These are phyloP conservation scores for Apantesis nais DNA, from an alignment of 2,888 invertebrate genomes.

Conservation along the genomic window DNA sequence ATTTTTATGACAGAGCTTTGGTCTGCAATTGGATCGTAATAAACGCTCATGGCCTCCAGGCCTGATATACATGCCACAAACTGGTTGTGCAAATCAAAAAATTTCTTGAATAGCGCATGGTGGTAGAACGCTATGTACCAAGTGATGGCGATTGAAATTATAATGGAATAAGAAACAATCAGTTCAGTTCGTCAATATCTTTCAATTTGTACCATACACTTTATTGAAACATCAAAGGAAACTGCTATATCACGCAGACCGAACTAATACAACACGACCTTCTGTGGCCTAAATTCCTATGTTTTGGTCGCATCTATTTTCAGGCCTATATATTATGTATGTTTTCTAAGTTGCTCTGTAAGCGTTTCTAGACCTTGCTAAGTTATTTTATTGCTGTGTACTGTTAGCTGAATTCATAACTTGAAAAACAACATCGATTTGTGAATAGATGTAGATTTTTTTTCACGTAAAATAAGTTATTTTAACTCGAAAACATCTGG, in stretches of 20 bases:
- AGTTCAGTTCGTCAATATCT: not conserved
- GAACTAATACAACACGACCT: conserved; percentile 12
- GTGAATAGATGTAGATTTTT: not conserved
- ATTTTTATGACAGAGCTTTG: too few species aligned
- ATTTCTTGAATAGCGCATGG: too few species aligned
- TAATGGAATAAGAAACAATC: not conserved
- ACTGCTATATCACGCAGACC: conserved; percentile 31
- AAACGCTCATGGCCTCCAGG: too few species aligned
- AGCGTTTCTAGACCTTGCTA: conserved; percentile 1
- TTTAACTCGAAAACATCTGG: too few species aligned
- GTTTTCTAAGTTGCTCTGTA: conserved; percentile 10
- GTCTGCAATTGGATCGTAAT: too few species aligned
- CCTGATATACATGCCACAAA: not conserved
- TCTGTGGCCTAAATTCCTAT: conserved; percentile 13
- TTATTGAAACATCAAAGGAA: conserved; percentile 41
- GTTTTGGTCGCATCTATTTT: conserved; percentile 13
- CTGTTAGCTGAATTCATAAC: not conserved
- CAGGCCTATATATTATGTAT: not conserved
- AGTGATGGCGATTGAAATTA: too few species aligned
- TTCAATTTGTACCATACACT: conserved; percentile 14
- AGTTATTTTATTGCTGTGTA: not conserved
- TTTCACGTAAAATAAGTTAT: too few species aligned
- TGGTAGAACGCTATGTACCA: too few species aligned
- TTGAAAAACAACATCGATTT: not conserved
- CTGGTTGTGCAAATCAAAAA: too few species aligned